Evolutionary conservation across 1,140 invertebrate genomes (phyloP).

Genomic region (Gonatopus flavifemur): DNA sequence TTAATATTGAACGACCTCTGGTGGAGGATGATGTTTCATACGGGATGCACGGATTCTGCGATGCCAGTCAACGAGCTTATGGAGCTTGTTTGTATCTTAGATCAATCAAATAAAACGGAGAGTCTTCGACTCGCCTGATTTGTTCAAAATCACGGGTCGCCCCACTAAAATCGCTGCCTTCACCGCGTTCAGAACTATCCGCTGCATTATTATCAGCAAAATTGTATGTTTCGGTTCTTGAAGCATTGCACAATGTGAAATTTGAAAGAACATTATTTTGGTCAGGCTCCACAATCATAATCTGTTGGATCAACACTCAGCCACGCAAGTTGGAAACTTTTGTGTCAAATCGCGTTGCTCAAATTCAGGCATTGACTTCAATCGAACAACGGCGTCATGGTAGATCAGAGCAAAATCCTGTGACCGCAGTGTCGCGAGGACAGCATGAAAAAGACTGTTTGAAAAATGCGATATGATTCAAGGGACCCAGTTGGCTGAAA

Average conservation of each 20-base stretch:
- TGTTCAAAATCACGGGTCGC: neutral
- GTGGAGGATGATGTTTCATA: neutral
- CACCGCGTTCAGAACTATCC: neutral
- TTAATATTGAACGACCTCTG: neutral
- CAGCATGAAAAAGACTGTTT: neutral
- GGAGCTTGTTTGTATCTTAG: neutral
- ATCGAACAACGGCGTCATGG: neutral
- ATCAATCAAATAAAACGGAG: neutral
- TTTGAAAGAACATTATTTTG: neutral
- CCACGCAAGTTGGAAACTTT: neutral
- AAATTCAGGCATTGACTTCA: neutral
- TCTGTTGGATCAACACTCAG: neutral
- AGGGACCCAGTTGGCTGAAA: neutral
- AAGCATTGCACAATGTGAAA: neutral
- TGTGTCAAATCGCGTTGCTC: neutral
- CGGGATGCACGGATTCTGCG: neutral
- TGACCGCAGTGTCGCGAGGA: neutral
- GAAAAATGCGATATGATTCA: neutral
- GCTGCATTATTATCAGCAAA: neutral
- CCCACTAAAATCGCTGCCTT: neutral
- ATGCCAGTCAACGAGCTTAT: neutral
- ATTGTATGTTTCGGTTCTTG: neutral
- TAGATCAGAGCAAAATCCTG: neutral
- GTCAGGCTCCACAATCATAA: neutral
- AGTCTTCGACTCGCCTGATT: neutral